Base-by-base conservation (phyloP, 2,113 vertebrate genomes). In the Nothoprocta perdicaria region DNA sequence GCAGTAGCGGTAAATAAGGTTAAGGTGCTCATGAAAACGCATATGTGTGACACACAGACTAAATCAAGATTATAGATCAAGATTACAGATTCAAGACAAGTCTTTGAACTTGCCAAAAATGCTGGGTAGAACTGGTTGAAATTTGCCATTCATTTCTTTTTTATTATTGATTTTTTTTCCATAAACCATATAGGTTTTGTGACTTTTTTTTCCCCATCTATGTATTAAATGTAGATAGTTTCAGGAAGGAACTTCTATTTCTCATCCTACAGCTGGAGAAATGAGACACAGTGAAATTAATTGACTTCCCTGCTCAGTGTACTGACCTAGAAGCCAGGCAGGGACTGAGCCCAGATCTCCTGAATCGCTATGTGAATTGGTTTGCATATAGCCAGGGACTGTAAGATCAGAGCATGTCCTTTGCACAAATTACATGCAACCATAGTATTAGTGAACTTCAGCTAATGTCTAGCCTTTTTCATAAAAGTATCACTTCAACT, bases 1-100 rank as follows among this genome's bases (percentile, higher is more conserved):
- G 91, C 82, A 62, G 87, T 29, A 80, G 84, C 48, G 4, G 75
- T 90, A 76, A 93, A 93, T 90, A 92, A 83, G 48, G 81, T 86
- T 73, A 87, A 93, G 72, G 62, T 91, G 84, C 38, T 79, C 40
- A 31, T 43, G 53, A 76, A 89, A 71, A 67, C 83, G 60, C 60
- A 80, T 58, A 24, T 58, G 35, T 48, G 40, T 58, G 29, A 82
- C 66, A 76, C 67, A 53, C 58, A 80, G 66, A 65, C 57, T 81
- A 66, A 72, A 46, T 79, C 53, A 74, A 48, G 76, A 77, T 74
- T 81, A 48, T 43, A 79, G 33, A 68, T 79, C 50, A 75, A 48
- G 76, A 77, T 74, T 81, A 48, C 40, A 79, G 33, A 68, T 79
- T 43, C 41, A 43, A 43, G 41, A 43, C 48, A 75, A 57, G 40